These are phyloP conservation scores for Aphelocoma coerulescens DNA, from an alignment of 2,113 vertebrate genomes.

Conservation along the genomic window DNA sequence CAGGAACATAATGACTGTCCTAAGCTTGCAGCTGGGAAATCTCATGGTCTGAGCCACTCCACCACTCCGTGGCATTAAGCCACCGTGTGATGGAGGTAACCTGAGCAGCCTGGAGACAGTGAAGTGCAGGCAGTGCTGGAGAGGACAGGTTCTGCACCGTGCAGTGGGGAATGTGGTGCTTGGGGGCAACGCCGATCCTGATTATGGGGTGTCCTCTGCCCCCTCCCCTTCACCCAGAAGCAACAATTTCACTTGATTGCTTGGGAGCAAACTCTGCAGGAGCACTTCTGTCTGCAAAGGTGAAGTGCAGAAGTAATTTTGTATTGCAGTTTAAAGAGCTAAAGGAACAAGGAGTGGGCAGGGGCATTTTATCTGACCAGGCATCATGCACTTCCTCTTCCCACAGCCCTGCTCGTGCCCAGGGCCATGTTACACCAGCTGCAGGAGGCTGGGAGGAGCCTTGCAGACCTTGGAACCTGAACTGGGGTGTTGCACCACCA, in stretches of 20 bases:
- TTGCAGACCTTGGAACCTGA: background rate
- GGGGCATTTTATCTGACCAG: background rate
- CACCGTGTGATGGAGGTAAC: background rate
- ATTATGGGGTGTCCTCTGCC: background rate
- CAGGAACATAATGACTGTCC: background rate
- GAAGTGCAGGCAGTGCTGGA: background rate
- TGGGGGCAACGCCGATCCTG: accelerated
- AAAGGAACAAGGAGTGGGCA: background rate
- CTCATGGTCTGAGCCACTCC: background rate
- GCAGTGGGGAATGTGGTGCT: accelerated
- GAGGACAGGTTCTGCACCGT: accelerated
- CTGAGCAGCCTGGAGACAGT: background rate
- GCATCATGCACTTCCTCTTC: accelerated
- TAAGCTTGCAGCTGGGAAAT: background rate
- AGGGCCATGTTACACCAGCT: background rate
- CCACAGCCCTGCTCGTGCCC: background rate
- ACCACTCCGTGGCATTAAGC: background rate
- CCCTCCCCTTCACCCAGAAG: background rate
- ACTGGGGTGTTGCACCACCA: background rate
- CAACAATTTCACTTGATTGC: background rate
- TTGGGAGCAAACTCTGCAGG: background rate
- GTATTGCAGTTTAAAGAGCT: background rate
- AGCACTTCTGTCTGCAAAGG: background rate
- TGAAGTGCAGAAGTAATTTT: background rate
- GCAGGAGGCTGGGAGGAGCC: background rate